Percentiles rank a stretch among this genome's conserved stretches.
phyloP scores from a whole-genome alignment of 2,113 vertebrate species.

The Urocynchramus pylzowi region DNA sequence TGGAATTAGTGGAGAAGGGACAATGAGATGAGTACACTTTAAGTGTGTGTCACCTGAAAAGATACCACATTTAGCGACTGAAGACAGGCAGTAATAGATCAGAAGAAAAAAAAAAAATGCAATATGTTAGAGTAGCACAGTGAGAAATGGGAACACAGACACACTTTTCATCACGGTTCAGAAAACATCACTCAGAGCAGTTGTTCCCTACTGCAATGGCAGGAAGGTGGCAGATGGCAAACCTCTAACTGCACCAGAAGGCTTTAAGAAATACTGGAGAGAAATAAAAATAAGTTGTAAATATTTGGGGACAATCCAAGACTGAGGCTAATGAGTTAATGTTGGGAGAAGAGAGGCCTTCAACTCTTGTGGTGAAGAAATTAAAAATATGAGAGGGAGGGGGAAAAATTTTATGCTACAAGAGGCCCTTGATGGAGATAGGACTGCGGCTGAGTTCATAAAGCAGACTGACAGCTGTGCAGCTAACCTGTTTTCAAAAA shows the following conservation, averaged over 20 bases:
- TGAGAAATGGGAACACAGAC: neutral
- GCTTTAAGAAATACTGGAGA: neutral
- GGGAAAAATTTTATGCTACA: neutral
- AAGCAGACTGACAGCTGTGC: neutral
- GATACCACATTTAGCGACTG: neutral
- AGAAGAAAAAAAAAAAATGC: neutral
- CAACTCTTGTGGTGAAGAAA: neutral
- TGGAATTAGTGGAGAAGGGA: neutral
- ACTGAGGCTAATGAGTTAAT: neutral
- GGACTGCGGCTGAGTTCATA: neutral
- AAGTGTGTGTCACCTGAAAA: conserved; percentile 24
- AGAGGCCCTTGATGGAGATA: neutral
- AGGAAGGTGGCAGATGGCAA: conserved; percentile 14
- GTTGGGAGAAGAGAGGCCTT: neutral
- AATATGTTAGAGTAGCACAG: neutral
- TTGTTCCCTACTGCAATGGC: neutral
- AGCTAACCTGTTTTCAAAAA: neutral
- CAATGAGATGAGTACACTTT: neutral
- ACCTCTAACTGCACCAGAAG: conserved; percentile 25
- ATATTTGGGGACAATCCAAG: neutral
- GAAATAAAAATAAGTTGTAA: neutral
- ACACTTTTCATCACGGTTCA: conserved; percentile 1
- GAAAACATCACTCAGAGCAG: neutral
- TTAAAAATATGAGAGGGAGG: neutral
- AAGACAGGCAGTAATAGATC: conserved; percentile 24